Percentiles rank a stretch among this genome's conserved stretches.
These are phyloP conservation scores for Eumerus sabulonum DNA, from an alignment of 2,888 invertebrate genomes.

Conservation along the genomic window DNA sequence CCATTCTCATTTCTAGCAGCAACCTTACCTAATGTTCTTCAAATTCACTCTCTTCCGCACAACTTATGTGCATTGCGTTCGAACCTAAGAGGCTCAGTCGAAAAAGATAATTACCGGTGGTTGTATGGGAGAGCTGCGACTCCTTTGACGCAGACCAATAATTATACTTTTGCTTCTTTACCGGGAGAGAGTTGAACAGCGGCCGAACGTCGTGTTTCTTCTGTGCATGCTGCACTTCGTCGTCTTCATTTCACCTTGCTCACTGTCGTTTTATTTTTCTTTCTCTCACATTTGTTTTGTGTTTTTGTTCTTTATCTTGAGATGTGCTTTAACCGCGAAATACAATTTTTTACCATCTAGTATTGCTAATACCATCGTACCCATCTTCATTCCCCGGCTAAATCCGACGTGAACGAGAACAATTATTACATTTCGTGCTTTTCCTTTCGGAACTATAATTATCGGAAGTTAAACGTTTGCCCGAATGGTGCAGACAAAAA, in stretches of 20 bases:
- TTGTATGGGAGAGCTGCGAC: conserved; percentile 72
- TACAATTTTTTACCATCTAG: conserved; percentile 46
- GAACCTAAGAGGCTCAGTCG: conserved; percentile 73
- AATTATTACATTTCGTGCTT: conserved; percentile 68
- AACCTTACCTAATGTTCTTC: conserved; percentile 66
- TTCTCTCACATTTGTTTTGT: conserved; percentile 26
- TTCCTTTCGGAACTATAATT: conserved; percentile 68
- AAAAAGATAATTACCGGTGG: conserved; percentile 79
- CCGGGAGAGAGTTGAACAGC: conserved; percentile 53
- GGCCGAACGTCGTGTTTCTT: conserved; percentile 53
- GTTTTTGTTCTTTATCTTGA: conserved; percentile 58
- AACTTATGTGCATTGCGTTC: conserved; percentile 58
- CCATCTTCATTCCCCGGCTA: conserved; percentile 60
- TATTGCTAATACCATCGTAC: conserved; percentile 48
- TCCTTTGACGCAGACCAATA: conserved; percentile 53
- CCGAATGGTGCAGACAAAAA: conserved; percentile 55
- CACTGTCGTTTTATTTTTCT: conserved; percentile 49
- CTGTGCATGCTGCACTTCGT: conserved; percentile 59
- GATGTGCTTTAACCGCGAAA: conserved; percentile 44
- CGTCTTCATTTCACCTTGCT: conserved; percentile 56
- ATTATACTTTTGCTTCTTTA: conserved; percentile 59
- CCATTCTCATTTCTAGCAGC: conserved; percentile 48
- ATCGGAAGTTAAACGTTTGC: conserved; percentile 67
- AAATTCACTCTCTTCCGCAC: conserved; percentile 68
- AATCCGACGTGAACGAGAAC: conserved; percentile 66